These are phyloP conservation scores for Sitobion miscanthi DNA, from an alignment of 1,140 invertebrate genomes.

Conservation along the genomic window DNA sequence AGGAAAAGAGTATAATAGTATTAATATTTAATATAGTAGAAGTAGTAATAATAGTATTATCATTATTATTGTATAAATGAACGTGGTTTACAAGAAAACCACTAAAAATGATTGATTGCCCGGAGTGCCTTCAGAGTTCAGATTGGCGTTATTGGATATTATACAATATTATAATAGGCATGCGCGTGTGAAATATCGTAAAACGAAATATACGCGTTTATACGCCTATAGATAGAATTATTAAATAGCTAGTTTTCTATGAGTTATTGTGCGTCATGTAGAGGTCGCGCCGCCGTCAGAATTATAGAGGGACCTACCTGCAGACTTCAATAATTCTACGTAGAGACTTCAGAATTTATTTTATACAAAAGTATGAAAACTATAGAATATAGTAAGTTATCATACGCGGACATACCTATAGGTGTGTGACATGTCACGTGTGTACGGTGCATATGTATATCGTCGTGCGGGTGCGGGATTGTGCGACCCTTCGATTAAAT, in stretches of 20 bases:
- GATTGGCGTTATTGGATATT: background rate
- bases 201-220: background rate
- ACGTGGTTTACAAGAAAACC: background rate
- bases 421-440: background rate
- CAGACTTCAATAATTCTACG: no score
- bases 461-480: background rate
- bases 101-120: constrained; percentile 15
- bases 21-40: background rate
- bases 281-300: background rate
- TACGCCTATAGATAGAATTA: background rate
- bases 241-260: background rate
- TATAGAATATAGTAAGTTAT: background rate
- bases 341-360: background rate
- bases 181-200: background rate
- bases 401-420: background rate
- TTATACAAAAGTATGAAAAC: background rate
- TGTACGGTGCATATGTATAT: background rate
- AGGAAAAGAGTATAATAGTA: background rate
- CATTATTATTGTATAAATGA: background rate
- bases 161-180: background rate
- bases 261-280: background rate
- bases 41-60: background rate
- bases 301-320: no score
- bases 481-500: background rate
- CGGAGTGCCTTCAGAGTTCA: background rate